Evolutionary conservation across 92 coral and sea anemone species (phyloP).

Genomic region (Parazoanthus swiftii): DNA sequence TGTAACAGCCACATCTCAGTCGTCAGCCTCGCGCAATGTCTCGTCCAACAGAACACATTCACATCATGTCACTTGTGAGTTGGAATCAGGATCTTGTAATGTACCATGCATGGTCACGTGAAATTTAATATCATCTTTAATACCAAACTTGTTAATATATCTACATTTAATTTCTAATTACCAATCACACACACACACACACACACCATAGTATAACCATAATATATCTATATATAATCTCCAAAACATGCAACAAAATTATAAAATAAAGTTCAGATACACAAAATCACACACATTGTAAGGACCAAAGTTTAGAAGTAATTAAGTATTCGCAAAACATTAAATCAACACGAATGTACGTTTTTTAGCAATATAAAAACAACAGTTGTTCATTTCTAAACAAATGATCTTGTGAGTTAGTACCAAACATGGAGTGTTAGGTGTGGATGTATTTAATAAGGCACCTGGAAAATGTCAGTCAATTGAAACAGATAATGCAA

Average conservation of each 20-base stretch:
- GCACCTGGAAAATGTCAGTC: too few species aligned
- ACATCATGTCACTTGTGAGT: conserved; percentile 16
- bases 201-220: too few species aligned
- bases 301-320: too few species aligned
- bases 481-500: too few species aligned
- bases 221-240: too few species aligned
- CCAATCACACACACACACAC: background rate
- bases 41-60: conserved; percentile 24
- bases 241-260: too few species aligned
- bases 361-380: background rate
- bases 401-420: background rate
- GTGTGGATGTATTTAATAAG: too few species aligned
- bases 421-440: too few species aligned
- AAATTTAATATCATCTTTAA: background rate
- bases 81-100: background rate
- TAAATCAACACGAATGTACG: background rate
- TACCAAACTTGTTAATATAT: background rate
- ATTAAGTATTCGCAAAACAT: background rate
- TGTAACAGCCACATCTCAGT: conserved; percentile 12
- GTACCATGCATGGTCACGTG: background rate
- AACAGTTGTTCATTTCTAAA: background rate
- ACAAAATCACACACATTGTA: background rate
- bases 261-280: background rate
- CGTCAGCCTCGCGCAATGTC: background rate
- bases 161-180: background rate